phyloP scores from a whole-genome alignment of 30 jellyfish, hydroid and myxozoan genomes.

The Pseudorhiza aurosa region DNA sequence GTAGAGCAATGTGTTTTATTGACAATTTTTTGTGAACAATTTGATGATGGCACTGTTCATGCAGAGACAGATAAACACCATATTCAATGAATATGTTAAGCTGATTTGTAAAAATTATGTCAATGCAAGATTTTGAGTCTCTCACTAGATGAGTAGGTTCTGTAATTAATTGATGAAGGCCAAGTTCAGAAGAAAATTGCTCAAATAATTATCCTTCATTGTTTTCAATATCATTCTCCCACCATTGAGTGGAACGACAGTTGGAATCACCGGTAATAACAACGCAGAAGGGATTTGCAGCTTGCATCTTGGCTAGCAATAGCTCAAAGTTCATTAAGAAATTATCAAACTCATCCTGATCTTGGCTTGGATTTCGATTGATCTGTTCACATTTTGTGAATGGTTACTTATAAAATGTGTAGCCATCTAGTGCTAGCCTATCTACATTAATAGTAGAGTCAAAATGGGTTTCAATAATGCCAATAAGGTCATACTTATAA shows the following conservation, averaged over 20 bases:
- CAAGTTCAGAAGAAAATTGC: slow-evolving; percentile 46
- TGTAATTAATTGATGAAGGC: slow-evolving; percentile 48
- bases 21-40: slow-evolving; percentile 37
- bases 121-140: slow-evolving; percentile 55
- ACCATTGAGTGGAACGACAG: slow-evolving; percentile 61
- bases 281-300: slow-evolving; percentile 65
- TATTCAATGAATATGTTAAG: slow-evolving; percentile 49
- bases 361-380: slow-evolving; percentile 55
- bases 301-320: slow-evolving; percentile 26
- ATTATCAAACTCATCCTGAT: slow-evolving; percentile 36
- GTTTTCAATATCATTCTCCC: slow-evolving; percentile 57
- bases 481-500: slow-evolving; percentile 53
- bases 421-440: slow-evolving; percentile 60
- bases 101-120: slow-evolving; percentile 51
- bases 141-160: slow-evolving; percentile 62
- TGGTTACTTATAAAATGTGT: slow-evolving; percentile 42
- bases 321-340: slow-evolving; percentile 42
- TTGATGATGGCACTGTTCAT: slow-evolving; percentile 70
- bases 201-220: slow-evolving; percentile 55
- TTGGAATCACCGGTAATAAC: slow-evolving; percentile 64
- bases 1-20: slow-evolving; percentile 28
- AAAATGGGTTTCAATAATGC: slow-evolving; percentile 67
- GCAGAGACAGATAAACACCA: slow-evolving; percentile 57
- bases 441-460: slow-evolving; percentile 60
- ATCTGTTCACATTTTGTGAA: slow-evolving; percentile 71